Evolutionary conservation across 2,888 invertebrate genomes (phyloP), one percentile per base, ranked within the genome.

Genomic region (Apantesis nais): DNA sequence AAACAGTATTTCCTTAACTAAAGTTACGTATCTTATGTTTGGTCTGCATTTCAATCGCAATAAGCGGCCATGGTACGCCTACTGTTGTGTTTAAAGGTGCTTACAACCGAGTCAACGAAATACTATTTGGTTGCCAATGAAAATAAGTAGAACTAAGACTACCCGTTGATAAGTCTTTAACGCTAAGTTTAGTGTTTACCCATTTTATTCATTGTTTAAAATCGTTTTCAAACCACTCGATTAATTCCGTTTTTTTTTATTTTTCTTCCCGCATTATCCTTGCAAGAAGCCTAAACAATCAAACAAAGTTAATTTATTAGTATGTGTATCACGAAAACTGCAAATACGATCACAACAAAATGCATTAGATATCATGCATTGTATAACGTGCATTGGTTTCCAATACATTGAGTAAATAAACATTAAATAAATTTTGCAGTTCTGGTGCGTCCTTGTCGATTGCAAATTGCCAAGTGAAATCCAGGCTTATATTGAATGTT

Each of bases 361-460:
- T 64, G 68, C 68, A 69, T 69, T 69, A 69, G 68, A 69, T 69
- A 69, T 69, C 64, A 69, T 69, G 68, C 68, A 64, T 69, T 69
- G 7, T 44, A 60, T 19, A 25, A 60, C 68, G 68, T 64, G 68
- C 41, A 12, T 29, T 44, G 68, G 44, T 63, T 67, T 71, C 34
- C 22, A 63, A 71, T 67, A 44, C 25, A 22, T 41, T 8, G 37
- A 39, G 29, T 44, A 44, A 31, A 19, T 41, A 55, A 39, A 67
- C 44, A 31, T 58, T 67, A n/a, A 41, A 11, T 25, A 37, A 66
- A 66, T 29, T 58, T 58, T 39, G 39, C 55, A 60, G 14, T n/a
- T 4, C 29, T 61, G 11, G 60, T 60, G 60, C 58, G 61, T 66
- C 31, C 52, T 66, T 16, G 65, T 25, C 31, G 63, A 61, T 61